These are phyloP conservation scores for Formica selysi DNA, from an alignment of 1,140 invertebrate genomes.

Conservation along the genomic window DNA sequence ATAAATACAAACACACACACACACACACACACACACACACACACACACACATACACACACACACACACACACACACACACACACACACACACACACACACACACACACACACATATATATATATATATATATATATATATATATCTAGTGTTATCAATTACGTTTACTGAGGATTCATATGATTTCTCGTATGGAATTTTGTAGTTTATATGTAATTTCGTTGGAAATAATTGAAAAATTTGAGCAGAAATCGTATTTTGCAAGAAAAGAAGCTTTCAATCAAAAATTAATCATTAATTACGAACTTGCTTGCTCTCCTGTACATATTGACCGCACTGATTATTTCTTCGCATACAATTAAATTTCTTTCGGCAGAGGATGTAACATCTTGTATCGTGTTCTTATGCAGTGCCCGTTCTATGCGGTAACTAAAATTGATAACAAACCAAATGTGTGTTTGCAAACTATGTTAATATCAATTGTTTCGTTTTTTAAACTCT, in stretches of 20 bases:
- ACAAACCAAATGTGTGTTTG: too few species aligned
- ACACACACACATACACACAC: too few species aligned
- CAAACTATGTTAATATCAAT: neutral
- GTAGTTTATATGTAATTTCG: neutral
- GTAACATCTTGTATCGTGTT: neutral
- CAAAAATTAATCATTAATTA: neutral
- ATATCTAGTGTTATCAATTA: neutral
- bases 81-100: too few species aligned
- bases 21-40: too few species aligned
- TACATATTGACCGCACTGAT: conserved; percentile 17
- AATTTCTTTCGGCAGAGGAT: neutral
- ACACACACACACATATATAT: too few species aligned
- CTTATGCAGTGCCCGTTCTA: conserved; percentile 23
- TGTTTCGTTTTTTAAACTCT: neutral
- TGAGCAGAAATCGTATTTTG: neutral
- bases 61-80: too few species aligned
- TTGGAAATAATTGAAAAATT: neutral
- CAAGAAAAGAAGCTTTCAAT: neutral
- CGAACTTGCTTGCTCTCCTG: conserved; percentile 27
- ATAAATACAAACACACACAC: neutral
- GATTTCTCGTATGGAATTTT: neutral
- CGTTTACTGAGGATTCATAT: neutral
- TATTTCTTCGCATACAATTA: neutral
- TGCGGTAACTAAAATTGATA: conserved; percentile 23
- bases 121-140: too few species aligned